Conservation (phyloP, 2,113 vertebrate genomes). For the Psittacula cyanocephala region DNA sequence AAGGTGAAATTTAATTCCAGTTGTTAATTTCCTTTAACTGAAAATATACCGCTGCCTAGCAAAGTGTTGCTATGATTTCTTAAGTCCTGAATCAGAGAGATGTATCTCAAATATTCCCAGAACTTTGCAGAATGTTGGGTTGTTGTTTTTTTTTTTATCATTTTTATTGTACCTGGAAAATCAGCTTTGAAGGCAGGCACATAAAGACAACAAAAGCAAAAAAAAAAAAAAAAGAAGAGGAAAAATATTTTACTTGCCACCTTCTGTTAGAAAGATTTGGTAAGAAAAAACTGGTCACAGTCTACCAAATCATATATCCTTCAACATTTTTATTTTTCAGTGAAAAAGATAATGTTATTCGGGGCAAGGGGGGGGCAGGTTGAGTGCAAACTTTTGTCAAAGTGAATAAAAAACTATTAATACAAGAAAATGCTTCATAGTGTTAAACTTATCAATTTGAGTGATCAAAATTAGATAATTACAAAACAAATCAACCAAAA, state of each 20-base stretch:
- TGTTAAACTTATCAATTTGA: background rate
- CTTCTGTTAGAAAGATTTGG: background rate
- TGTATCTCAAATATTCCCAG: background rate
- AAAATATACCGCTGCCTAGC: background rate
- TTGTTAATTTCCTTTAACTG: background rate
- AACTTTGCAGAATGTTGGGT: background rate
- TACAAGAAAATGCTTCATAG: background rate
- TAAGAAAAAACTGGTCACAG: background rate
- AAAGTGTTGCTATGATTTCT: background rate
- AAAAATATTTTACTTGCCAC: background rate
- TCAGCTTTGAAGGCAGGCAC: background rate
- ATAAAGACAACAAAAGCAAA: background rate
- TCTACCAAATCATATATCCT: background rate
- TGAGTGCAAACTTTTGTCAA: background rate
- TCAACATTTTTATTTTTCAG: background rate
- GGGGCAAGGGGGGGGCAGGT: fast-evolving
- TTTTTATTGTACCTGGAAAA: background rate
- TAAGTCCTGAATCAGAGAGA: background rate
- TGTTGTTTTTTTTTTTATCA: background rate
- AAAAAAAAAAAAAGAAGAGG: background rate
- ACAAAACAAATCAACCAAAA: background rate
- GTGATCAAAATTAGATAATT: background rate
- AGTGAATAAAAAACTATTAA: background rate
- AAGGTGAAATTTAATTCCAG: background rate
- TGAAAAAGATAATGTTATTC: background rate